These are phyloP conservation scores for Pachyseris speciosa DNA, from an alignment of 64 coral and sea anemone species.

Conservation along the genomic window DNA sequence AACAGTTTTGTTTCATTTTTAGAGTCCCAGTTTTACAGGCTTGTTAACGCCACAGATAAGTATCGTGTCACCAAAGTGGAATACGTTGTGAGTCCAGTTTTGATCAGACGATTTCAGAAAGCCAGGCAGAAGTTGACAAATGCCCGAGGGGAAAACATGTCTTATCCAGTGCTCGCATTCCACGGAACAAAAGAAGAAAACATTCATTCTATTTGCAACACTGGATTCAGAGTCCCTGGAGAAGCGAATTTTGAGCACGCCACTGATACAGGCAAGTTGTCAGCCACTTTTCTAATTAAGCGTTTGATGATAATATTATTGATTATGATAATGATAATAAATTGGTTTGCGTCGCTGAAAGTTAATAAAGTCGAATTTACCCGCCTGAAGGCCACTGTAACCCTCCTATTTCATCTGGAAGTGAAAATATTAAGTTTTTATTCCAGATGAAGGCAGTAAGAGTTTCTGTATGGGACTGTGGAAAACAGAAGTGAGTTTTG, in stretches of 20 bases:
- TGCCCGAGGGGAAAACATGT: slow-evolving; percentile 56
- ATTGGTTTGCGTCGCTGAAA: too few species aligned
- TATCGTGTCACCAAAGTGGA: slow-evolving; percentile 85
- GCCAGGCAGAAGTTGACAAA: slow-evolving; percentile 64
- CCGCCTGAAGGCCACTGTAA: too few species aligned
- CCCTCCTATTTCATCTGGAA: too few species aligned
- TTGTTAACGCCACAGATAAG: slow-evolving; percentile 79
- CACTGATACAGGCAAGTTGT: slow-evolving; percentile 70
- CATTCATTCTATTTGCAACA: slow-evolving; percentile 72
- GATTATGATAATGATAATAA: too few species aligned
- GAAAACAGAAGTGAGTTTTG: too few species aligned
- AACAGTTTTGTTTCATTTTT: not conserved
- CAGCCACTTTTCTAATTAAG: not conserved
- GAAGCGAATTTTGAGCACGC: slow-evolving; percentile 83
- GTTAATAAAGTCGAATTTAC: too few species aligned
- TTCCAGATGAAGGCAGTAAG: too few species aligned
- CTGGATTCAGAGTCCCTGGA: slow-evolving; percentile 74
- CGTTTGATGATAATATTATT: too few species aligned
- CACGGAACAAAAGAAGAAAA: slow-evolving; percentile 85
- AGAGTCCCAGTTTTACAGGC: slow-evolving; percentile 94
- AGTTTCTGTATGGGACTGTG: too few species aligned
- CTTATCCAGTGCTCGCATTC: slow-evolving; percentile 85
- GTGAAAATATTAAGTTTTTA: too few species aligned
- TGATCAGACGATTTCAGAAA: slow-evolving; percentile 77
- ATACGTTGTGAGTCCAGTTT: slow-evolving; percentile 82